Conservation (phyloP, 1,140 invertebrate species). For the Nautilus pompilius region DNA sequence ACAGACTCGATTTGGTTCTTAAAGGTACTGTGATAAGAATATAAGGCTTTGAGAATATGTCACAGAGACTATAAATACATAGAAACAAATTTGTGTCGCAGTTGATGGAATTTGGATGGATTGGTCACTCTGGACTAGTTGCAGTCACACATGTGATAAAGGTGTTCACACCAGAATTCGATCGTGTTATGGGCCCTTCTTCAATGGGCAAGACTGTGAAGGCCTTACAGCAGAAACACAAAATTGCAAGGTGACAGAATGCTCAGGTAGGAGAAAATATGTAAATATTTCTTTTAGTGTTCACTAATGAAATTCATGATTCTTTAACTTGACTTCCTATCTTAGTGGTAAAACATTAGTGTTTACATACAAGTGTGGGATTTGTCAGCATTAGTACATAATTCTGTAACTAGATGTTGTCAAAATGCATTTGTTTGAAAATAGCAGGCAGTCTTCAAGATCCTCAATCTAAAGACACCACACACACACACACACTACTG, state of each 20-base stretch:
- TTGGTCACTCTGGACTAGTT: conserved; percentile 66
- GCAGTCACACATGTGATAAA: conserved; percentile 65
- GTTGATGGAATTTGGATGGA: conserved; percentile 63
- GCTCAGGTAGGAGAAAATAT: conserved; percentile 37
- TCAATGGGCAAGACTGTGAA: conserved; percentile 29
- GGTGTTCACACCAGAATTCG: conserved; percentile 63
- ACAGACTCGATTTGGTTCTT: not conserved
- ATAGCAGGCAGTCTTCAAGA: too few species aligned
- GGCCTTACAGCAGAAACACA: conserved; percentile 21
- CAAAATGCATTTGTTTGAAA: too few species aligned
- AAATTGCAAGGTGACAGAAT: conserved; percentile 25
- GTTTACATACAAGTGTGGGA: too few species aligned
- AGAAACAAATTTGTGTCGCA: conserved; percentile 13
- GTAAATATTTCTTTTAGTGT: too few species aligned
- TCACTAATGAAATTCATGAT: too few species aligned
- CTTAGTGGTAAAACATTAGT: too few species aligned
- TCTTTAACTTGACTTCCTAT: too few species aligned
- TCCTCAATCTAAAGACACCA: too few species aligned
- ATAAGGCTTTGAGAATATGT: not conserved
- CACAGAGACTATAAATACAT: not conserved
- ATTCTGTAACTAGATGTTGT: too few species aligned
- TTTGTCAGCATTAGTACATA: too few species aligned
- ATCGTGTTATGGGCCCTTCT: conserved; percentile 54
- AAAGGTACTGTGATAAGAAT: not conserved
- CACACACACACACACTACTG: too few species aligned